Evolutionary conservation across 1,140 invertebrate species (phyloP).

Genomic region (Wasmannia auropunctata): DNA sequence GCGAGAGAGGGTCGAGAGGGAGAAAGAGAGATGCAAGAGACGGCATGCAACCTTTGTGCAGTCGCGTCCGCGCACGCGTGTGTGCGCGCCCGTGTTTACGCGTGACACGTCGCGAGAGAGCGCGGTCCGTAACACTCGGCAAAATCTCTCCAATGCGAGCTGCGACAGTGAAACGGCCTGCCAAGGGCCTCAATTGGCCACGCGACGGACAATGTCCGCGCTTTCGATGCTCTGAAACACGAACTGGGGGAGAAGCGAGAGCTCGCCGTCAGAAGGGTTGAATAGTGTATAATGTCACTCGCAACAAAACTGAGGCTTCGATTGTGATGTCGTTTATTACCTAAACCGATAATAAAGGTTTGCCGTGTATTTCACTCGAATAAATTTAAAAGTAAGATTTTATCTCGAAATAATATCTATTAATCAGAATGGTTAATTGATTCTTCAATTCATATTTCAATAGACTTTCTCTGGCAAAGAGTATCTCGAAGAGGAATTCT

Average conservation of each 20-base stretch:
- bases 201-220: conserved; percentile 21
- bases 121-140: background rate
- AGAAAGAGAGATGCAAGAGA: background rate
- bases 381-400: background rate
- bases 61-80: background rate
- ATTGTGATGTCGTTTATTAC: background rate
- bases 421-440: background rate
- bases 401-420: background rate
- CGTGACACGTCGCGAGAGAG: conserved; percentile 39
- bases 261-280: background rate
- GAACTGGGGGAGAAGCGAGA: background rate
- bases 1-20: background rate
- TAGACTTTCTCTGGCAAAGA: background rate
- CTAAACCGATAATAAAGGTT: background rate
- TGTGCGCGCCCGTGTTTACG: conserved; percentile 34
- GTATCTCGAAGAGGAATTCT: background rate
- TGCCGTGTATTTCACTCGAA: background rate
- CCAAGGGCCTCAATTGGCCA: conserved; percentile 38
- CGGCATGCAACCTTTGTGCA: conserved; percentile 25
- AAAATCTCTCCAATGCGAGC: conserved; percentile 34
- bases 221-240: conserved; percentile 31
- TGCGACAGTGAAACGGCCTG: conserved; percentile 33
- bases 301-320: conserved; percentile 9
- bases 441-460: background rate
- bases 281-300: conserved; percentile 1